These are phyloP conservation scores for Ruditapes philippinarum DNA, from an alignment of 1,140 invertebrate species.

Conservation along the genomic window DNA sequence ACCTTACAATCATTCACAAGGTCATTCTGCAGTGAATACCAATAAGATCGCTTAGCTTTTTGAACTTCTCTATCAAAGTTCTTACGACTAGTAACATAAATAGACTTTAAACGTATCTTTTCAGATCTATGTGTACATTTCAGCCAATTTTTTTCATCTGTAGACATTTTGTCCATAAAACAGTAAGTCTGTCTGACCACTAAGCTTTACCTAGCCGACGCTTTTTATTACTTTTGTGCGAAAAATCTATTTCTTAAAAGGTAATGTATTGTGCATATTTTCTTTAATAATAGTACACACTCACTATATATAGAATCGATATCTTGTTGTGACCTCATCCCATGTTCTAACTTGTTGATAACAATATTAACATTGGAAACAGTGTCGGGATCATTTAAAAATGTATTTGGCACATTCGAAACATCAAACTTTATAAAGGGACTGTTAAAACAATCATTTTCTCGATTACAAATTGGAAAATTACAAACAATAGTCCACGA, in stretches of 20 bases:
- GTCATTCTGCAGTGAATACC: constrained; percentile 18
- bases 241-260: no score
- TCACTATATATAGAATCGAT: constrained; percentile 12
- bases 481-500: no score
- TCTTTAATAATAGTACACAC: constrained; percentile 25
- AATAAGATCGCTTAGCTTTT: constrained; percentile 10
- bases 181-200: constrained; percentile 19
- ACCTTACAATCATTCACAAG: constrained; percentile 33
- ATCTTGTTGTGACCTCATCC: neutral
- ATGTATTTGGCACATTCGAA: neutral
- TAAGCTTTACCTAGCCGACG: constrained; percentile 13
- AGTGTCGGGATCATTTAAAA: neutral
- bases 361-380: neutral
- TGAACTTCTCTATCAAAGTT: constrained; percentile 48
- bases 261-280: neutral
- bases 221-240: neutral
- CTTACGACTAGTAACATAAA: constrained; percentile 31
- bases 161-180: constrained; percentile 10
- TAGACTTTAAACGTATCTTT: constrained; percentile 18
- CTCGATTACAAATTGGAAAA: no score
- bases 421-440: neutral
- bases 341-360: neutral
- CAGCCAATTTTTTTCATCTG: constrained; percentile 4
- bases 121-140: neutral
- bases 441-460: no score